Evolutionary conservation across 2,888 invertebrate species (phyloP), one percentile per base, ranked within the genome.

Genomic region (Cephus pulcher): DNA sequence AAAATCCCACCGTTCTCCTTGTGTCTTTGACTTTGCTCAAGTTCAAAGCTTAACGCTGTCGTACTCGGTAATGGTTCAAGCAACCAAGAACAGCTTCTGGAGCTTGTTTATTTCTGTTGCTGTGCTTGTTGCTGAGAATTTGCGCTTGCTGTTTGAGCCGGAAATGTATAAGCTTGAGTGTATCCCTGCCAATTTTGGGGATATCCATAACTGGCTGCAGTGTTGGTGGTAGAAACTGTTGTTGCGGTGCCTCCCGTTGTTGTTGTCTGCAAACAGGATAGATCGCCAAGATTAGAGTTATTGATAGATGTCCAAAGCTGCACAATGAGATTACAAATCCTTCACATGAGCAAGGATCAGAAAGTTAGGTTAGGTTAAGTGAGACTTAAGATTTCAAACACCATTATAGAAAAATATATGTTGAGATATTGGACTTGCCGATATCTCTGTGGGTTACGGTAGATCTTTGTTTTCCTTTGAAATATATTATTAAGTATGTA

Each of bases 121-220:
- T 84, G 84, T 69, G 68, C 69, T 35, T 75, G 69, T 81, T 86
- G 84, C 77, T 86, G 84, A 37, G 80, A 81, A 78, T 82, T 81
- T 76, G 84, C 79, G 83, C 84, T 81, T 71, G 84, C 82, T 84
- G 83, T 85, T 78, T 83, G 83, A 76, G 79, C 80, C 30, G 85
- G 75, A 78, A 80, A 83, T 80, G 80, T 81, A 79, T 84, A 86
- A 73, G 83, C 84, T 81, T 82, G 84, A 76, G 83, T 80, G 79
- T 87, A 88, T 75, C 83, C 86, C 79, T 87, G 86, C 86, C 88
- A 88, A 71, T 82, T 84, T 80, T 81, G 82, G 77, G 84, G 80
- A 78, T 86, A 86, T 83, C 75, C 86, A 81, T 86, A 87, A 78
- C 83, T 80, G 75, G 84, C 79, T 73, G 80, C 83, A 77, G 85